Evolutionary conservation across 2,888 invertebrate species (phyloP), one percentile per base, ranked within the genome.

Genomic region (Thumatha senex): DNA sequence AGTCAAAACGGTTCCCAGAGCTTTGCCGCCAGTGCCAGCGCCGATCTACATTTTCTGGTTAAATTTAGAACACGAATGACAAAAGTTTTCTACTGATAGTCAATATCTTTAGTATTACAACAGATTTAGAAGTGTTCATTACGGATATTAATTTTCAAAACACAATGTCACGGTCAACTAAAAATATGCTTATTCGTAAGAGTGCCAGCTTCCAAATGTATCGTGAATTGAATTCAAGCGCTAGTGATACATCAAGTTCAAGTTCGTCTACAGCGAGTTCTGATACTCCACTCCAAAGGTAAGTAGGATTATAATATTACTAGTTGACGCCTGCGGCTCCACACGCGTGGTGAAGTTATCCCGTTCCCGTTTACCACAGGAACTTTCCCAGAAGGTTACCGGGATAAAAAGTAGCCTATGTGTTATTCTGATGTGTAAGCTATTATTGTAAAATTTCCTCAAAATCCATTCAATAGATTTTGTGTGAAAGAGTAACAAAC

Each of bases 51-150:
- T 75, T 71, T n/a, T 70, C 70, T 52, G 75, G 76, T 76, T 87
- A 89, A 82, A 80, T 81, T 80, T 89, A 89, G 89, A 82, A 52
- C 48, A 49, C 63, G 74, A 77, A 78, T 85, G 89, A 87, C 89
- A 88, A 83, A 77, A 76, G 1, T 70, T 76, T 65, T 58, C 64
- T 47, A 58, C 49, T 58, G 58, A 48, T 61, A 61, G 55, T 63
- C 51, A 51, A 65, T 58, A 50, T 54, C 54, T 60, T 71, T 76
- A 74, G 78, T 77, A 67, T 70, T 66, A 54, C 51, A 54, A 61
- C 65, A 58, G 56, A 56, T 64, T 70, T 56, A 52, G 64, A 45
- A 61, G 63, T 63, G 64, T 46, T 36, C 44, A 53, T 67, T 46
- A 47, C 29, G 29, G 12, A 59, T 33, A 18, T 38, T 45, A 56